A percentile compares a stretch with the other conserved stretches of the same genome.
Evolutionary conservation across 2,113 vertebrate genomes (phyloP).

Genomic region (Albula goreensis): DNA sequence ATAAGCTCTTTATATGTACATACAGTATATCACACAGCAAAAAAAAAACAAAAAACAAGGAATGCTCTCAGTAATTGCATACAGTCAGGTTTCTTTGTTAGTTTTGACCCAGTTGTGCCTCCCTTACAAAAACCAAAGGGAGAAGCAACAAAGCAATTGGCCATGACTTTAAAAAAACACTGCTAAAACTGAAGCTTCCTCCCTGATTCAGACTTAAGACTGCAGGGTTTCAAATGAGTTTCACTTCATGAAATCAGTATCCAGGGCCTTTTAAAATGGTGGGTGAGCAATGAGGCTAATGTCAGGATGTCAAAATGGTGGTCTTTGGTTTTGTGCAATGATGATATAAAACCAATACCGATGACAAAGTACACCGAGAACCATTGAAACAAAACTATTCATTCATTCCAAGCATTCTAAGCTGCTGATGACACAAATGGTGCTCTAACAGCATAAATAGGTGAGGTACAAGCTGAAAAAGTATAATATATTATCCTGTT

Average conservation of each 20-base stretch:
- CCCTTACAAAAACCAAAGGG: background rate
- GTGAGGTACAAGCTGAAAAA: background rate
- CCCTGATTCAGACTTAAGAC: background rate
- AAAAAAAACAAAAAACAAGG: background rate
- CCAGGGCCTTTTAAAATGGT: background rate
- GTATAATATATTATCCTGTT: background rate
- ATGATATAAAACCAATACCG: background rate
- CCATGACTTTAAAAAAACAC: background rate
- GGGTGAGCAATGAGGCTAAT: background rate
- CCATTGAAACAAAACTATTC: background rate
- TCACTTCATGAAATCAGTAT: background rate
- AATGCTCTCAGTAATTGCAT: slow-evolving; percentile 3
- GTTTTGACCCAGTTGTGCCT: background rate
- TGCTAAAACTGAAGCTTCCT: slow-evolving; percentile 9
- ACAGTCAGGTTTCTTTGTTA: slow-evolving; percentile 4
- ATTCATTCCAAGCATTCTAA: background rate
- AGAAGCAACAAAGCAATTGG: background rate
- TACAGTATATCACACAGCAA: slow-evolving; percentile 4
- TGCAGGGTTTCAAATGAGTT: background rate
- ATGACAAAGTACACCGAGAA: background rate
- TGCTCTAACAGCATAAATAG: background rate
- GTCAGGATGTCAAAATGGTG: background rate
- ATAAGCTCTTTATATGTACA: slow-evolving; percentile 12
- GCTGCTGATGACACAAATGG: background rate
- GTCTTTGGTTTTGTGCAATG: slow-evolving; percentile 54